Conservation (phyloP, 1,140 invertebrate genomes). For the Macrobrachium nipponense region DNA sequence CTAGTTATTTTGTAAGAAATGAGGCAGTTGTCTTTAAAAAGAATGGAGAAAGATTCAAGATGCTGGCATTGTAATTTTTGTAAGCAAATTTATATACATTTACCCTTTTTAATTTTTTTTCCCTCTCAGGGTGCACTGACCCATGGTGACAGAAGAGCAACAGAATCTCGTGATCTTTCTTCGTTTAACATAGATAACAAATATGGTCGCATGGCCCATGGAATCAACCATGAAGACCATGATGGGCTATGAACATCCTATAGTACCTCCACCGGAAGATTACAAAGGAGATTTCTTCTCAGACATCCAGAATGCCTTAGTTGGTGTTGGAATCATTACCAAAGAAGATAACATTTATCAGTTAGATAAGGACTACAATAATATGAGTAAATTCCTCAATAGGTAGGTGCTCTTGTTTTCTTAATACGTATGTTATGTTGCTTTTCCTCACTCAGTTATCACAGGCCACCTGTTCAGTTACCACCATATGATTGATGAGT, state of each 20-base stretch:
- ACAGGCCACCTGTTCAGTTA: no score
- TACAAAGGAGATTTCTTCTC: slow-evolving; percentile 94
- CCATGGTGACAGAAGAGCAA: slow-evolving; percentile 97
- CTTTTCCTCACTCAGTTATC: not conserved
- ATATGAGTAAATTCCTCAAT: slow-evolving; percentile 99
- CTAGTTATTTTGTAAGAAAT: no score
- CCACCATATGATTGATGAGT: no score
- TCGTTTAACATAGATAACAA: slow-evolving; percentile 99
- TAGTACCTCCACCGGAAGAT: slow-evolving; percentile 89
- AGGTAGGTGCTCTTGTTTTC: slow-evolving; percentile 64
- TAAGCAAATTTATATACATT: no score
- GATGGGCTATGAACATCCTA: slow-evolving; percentile 79
- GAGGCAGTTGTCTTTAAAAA: no score
- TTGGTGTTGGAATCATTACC: slow-evolving; percentile 92
- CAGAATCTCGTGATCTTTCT: slow-evolving; percentile 95
- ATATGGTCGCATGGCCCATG: slow-evolving; percentile 90
- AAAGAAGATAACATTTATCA: slow-evolving; percentile 83
- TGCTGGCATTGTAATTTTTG: no score
- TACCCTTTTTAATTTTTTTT: slow-evolving; percentile 24
- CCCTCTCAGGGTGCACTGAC: slow-evolving; percentile 90
- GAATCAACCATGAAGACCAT: slow-evolving; percentile 95
- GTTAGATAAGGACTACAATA: slow-evolving; percentile 96
- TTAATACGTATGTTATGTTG: not conserved
- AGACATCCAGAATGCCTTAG: slow-evolving; percentile 89
- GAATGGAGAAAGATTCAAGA: no score